Evolutionary conservation across 2,797 vertebrate species (phyloP).

Genomic region (Hemitrygon akajei): DNA sequence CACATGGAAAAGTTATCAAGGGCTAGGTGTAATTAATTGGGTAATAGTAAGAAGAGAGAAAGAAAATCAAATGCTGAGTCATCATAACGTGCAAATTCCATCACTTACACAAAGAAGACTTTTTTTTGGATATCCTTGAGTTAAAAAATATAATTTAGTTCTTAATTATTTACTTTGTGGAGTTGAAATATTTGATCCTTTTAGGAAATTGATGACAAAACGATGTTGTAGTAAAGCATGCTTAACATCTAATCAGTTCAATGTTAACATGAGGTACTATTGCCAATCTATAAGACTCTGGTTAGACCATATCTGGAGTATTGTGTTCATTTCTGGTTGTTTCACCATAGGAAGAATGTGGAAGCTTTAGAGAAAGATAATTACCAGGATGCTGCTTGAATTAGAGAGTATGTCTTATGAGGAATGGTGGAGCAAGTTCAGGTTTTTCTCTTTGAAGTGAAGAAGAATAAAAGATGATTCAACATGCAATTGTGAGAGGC

Average conservation of each 20-base stretch:
- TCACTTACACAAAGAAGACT: background rate
- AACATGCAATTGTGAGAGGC: too few relatives aligned
- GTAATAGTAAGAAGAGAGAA: background rate
- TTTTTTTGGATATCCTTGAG: background rate
- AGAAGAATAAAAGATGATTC: too few relatives aligned
- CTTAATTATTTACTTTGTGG: background rate
- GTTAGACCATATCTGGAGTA: too few relatives aligned
- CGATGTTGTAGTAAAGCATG: background rate
- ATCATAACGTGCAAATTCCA: background rate
- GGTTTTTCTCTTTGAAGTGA: too few relatives aligned
- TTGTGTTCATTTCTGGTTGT: too few relatives aligned
- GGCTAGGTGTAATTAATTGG: background rate
- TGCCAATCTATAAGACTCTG: too few relatives aligned
- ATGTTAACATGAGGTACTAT: too few relatives aligned
- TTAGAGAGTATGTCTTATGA: too few relatives aligned
- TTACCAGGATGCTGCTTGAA: too few relatives aligned
- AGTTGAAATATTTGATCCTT: background rate
- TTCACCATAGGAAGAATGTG: too few relatives aligned
- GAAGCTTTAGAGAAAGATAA: too few relatives aligned
- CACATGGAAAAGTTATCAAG: background rate
- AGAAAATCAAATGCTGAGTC: background rate
- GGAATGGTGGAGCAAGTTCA: too few relatives aligned
- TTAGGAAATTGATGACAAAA: background rate
- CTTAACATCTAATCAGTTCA: background rate
- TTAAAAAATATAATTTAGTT: background rate